Conservation (phyloP, 2,888 invertebrate species). For the Pammene fasciana region DNA sequence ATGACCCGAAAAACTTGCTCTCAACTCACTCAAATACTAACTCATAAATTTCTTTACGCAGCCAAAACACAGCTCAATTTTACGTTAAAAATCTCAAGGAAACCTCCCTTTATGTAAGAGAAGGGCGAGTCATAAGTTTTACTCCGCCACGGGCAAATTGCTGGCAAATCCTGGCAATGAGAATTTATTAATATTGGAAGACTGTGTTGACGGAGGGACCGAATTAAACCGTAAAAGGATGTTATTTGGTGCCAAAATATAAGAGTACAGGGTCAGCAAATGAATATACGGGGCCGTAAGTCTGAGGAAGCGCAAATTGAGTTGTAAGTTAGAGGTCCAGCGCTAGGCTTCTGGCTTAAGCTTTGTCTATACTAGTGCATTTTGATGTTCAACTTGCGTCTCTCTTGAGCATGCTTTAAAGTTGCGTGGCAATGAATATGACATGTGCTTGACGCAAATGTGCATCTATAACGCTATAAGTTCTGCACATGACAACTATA, state of each 20-base stretch:
- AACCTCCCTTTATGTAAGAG: slow-evolving; percentile 69
- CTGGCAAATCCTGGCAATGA: slow-evolving; percentile 76
- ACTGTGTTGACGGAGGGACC: slow-evolving; percentile 57
- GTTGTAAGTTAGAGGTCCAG: slow-evolving; percentile 33
- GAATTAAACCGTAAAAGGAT: slow-evolving; percentile 74
- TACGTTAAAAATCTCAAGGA: slow-evolving; percentile 61
- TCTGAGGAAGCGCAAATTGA: slow-evolving; percentile 37
- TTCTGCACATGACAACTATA: too few relatives aligned
- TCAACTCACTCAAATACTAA: slow-evolving; percentile 1
- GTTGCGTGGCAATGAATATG: too few relatives aligned
- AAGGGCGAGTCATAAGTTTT: slow-evolving; percentile 76
- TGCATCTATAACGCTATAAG: too few relatives aligned
- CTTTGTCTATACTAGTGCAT: neutral
- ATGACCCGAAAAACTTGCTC: slow-evolving; percentile 23
- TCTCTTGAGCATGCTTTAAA: too few relatives aligned
- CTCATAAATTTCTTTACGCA: slow-evolving; percentile 35
- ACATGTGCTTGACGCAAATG: too few relatives aligned
- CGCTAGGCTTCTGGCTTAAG: neutral
- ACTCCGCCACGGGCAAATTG: slow-evolving; percentile 77
- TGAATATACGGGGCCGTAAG: slow-evolving; percentile 38
- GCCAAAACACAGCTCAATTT: slow-evolving; percentile 62
- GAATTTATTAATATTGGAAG: slow-evolving; percentile 83
- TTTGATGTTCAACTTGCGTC: too few relatives aligned
- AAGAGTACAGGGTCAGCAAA: slow-evolving; percentile 47
- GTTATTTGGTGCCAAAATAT: slow-evolving; percentile 55